Percentiles rank a stretch among this genome's conserved stretches.
Conservation (phyloP, 2,888 invertebrate species). For the Dicyrtomina minuta region DNA sequence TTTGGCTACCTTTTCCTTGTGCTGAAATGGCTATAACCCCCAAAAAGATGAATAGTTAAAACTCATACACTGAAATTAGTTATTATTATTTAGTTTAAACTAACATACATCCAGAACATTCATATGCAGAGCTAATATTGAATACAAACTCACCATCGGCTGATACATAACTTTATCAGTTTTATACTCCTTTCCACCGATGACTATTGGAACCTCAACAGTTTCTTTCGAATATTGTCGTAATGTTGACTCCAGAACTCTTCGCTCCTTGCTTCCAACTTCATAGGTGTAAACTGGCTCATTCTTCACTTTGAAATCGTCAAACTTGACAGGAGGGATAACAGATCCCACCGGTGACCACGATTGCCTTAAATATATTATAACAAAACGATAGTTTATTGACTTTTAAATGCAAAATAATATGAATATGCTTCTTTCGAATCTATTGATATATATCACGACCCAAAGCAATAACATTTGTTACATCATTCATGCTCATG, state of each 20-base stretch:
- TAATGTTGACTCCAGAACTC: slow-evolving; percentile 70
- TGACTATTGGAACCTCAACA: slow-evolving; percentile 92
- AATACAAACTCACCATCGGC: slow-evolving; percentile 50
- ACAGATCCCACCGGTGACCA: slow-evolving; percentile 56
- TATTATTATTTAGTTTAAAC: no score
- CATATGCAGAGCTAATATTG: no score
- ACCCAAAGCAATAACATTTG: no score
- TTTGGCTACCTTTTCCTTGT: slow-evolving; percentile 81
- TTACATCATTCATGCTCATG: no score
- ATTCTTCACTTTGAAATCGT: slow-evolving; percentile 71
- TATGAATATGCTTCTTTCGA: no score
- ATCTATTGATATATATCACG: no score
- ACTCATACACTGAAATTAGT: slow-evolving; percentile 6
- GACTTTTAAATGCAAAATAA: no score
- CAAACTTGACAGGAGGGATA: slow-evolving; percentile 66
- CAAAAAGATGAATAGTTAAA: slow-evolving; percentile 12
- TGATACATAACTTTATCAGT: slow-evolving; percentile 77
- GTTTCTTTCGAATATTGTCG: slow-evolving; percentile 65
- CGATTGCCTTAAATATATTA: slow-evolving; percentile 5
- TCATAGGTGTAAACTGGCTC: slow-evolving; percentile 80
- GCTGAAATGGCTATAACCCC: slow-evolving; percentile 84
- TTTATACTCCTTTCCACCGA: slow-evolving; percentile 83
- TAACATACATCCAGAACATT: no score
- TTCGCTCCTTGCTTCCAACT: slow-evolving; percentile 78
- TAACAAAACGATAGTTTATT: not conserved